Evolutionary conservation across 1,140 invertebrate genomes (phyloP).

Genomic region (Zaprionus ghesquierei): DNA sequence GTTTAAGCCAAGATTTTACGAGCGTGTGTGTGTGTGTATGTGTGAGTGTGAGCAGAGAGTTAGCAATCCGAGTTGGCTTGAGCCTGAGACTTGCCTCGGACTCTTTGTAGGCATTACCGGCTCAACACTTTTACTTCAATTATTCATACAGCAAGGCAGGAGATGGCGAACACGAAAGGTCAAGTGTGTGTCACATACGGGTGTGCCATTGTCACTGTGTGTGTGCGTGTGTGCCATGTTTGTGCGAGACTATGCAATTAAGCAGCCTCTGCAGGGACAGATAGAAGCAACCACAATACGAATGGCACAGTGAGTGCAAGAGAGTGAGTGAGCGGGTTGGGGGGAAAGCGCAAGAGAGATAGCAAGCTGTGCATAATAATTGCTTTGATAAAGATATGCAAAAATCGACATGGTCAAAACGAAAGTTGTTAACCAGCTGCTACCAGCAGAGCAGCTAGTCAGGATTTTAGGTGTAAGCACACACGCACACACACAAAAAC

Average conservation of each 20-base stretch:
- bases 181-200: constrained; percentile 25
- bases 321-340: background rate
- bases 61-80: constrained; percentile 13
- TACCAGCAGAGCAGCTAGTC: background rate
- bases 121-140: constrained; percentile 51
- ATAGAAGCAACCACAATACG: background rate
- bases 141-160: constrained; percentile 27
- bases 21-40: constrained; percentile 16
- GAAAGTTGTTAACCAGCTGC: constrained; percentile 26
- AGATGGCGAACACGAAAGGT: constrained; percentile 12
- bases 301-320: background rate
- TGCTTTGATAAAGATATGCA: constrained; percentile 46
- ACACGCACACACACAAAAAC: background rate
- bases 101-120: constrained; percentile 47
- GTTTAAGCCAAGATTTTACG: constrained; percentile 42
- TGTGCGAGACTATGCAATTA: constrained; percentile 42
- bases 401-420: constrained; percentile 41
- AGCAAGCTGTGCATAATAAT: constrained; percentile 43
- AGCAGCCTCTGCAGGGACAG: constrained; percentile 25
- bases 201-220: background rate
- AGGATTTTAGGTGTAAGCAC: background rate
- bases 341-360: background rate
- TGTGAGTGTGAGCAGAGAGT: background rate
- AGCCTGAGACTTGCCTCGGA: constrained; percentile 17
- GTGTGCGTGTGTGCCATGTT: background rate